Base-by-base conservation (phyloP, 2,888 invertebrate genomes). In the Caenorhabditis sp. region DNA sequence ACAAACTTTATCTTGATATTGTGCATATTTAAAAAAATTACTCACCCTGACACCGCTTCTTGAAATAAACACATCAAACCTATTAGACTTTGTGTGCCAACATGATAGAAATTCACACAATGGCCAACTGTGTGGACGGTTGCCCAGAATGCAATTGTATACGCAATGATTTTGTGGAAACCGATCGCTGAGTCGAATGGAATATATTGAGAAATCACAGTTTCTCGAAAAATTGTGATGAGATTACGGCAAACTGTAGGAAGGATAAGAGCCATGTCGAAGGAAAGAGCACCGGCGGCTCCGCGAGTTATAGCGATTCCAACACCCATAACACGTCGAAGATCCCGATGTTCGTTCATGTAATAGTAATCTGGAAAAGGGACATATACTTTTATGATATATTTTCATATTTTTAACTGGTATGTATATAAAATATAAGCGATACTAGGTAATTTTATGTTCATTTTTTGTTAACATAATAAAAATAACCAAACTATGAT, bases 71-170 rank as follows among this genome's bases (percentile, higher is more conserved):
- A 97, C 36, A 93, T 91, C 1, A 97, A 90, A 89, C 97, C 94
- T 85, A 95, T 95, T 1, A 95, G 91, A 0, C 95, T 95, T 87
- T 97, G 97, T 0, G 95, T 96, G 4, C 95, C 95, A 0, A 97
- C 94, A 87, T 97, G 96, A 89, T 97, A 97, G 89, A 97, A 97
- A 89, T 97, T 97, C 38, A 97, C 94, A 88, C 96, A 93, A 86
- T 97, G 96, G 0, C 96, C 96, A 1, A 95, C 92, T 0, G 95
- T 94, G 88, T 97, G 96, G 0, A 95, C 90, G 0, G 95, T 87
- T 0, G 95, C 94, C 89, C 96, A 96, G 89, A 96, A 94, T 0
- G 95, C 90, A 0, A 95, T 95, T 0, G 95, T 96, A 83, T 95
- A 93, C 0, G 96, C 96, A 0, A 94, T 95, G 65, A 97, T 95